phyloP scores from a whole-genome alignment of 64 coral and sea anemone species.

The Montipora sp. region DNA sequence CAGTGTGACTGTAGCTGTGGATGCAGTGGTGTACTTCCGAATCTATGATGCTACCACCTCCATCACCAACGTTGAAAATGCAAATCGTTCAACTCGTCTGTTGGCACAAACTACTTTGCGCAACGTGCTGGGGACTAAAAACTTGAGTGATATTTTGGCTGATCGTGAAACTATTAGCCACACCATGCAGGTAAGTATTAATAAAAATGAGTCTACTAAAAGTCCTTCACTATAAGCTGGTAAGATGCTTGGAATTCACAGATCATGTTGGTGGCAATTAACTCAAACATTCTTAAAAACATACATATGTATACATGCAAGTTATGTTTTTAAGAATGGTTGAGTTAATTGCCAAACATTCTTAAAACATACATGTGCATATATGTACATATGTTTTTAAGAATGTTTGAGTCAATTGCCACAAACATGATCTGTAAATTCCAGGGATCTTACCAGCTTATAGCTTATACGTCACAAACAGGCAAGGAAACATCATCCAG shows the following conservation, averaged over 20 bases:
- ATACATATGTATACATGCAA: too few species aligned
- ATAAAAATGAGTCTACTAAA: not conserved
- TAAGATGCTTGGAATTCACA: not conserved
- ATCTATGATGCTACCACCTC: constrained; percentile 79
- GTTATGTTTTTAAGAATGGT: too few species aligned
- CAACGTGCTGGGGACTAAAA: constrained; percentile 66
- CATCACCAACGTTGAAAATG: constrained; percentile 79
- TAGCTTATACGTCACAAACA: too few species aligned
- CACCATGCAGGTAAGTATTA: constrained; percentile 46
- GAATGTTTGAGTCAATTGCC: too few species aligned
- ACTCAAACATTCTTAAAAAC: too few species aligned
- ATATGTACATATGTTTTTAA: too few species aligned
- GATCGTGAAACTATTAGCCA: constrained; percentile 56
- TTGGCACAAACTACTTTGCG: constrained; percentile 78
- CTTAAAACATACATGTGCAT: too few species aligned
- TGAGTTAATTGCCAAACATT: too few species aligned
- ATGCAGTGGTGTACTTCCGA: constrained; percentile 84
- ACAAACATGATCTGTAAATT: not conserved
- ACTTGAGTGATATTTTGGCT: constrained; percentile 57
- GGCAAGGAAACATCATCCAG: too few species aligned
- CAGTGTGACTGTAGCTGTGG: constrained; percentile 87
- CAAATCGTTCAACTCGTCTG: constrained; percentile 62
- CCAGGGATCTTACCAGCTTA: not conserved
- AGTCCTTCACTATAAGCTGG: not conserved
- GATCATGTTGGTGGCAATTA: not conserved